Evolutionary conservation across 2,113 vertebrate genomes (phyloP), one percentile per base, ranked within the genome.

Genomic region (Pteronura brasiliensis): DNA sequence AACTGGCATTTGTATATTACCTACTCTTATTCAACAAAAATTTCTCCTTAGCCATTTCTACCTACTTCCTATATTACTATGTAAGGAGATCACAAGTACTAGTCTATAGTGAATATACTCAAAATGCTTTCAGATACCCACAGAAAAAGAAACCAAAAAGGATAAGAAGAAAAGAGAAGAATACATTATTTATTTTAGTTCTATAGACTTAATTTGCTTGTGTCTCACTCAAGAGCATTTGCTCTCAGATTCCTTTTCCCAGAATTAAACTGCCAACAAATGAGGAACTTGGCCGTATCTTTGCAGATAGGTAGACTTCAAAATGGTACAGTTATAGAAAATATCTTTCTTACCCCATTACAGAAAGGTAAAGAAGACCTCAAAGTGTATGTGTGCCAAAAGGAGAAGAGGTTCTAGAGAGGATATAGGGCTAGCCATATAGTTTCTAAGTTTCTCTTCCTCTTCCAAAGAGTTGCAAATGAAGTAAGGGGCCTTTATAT

Each of bases 11-110:
- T 90, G 4, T 79, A 15, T 82, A 79, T 74, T 86, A 79, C 80
- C 23, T 96, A 80, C 17, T 93, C 77, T 79, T 96, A 95, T 65
- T 95, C 20, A 71, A 11, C 34, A 96, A 77, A 77, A 79, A 84
- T 90, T 90, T 81, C n/a, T 84, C 29, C 57, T 80, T 44, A 81
- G 27, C 36, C n/a, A 84, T 87, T 90, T 27, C 10, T 72, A 90
- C 18, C 36, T 3, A 92, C 31, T 90, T 90, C 85, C 65, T 76
- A 77, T 11, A 85, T 85, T 27, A 67, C 17, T 92, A 89, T 71
- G 1, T 82, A 93, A 95, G 69, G 31, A 55, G 52, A 95, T 27
- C 55, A 96, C 6, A 82, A 95, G 7, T 76, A 83, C 39, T 79
- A 85, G 31, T 89, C 42, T 81, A 90, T 6, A 89, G 36, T 82